Conservation (phyloP, 2,113 vertebrate species). For the Eptesicus fuscus region DNA sequence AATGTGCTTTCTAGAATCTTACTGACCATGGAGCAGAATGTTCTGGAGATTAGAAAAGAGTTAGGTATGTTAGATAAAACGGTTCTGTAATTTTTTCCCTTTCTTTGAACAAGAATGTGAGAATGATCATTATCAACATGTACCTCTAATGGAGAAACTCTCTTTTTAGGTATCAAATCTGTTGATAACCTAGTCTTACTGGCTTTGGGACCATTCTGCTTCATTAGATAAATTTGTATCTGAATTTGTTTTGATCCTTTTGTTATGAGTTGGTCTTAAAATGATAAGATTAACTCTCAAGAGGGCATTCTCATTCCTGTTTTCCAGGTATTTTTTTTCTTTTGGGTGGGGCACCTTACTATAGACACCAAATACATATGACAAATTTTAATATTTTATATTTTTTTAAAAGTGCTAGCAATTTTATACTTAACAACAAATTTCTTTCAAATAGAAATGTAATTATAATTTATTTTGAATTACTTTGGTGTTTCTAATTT, state of each 20-base stretch:
- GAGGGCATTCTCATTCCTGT: background rate
- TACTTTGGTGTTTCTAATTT: background rate
- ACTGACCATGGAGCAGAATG: background rate
- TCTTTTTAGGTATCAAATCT: background rate
- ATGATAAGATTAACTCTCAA: background rate
- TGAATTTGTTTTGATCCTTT: background rate
- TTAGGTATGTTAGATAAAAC: background rate
- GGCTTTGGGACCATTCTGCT: background rate
- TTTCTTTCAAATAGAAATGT: background rate
- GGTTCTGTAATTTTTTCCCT: background rate
- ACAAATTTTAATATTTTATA: background rate
- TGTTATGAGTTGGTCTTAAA: background rate
- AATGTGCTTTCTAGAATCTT: background rate
- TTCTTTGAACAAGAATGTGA: background rate
- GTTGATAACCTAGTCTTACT: background rate
- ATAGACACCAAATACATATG: background rate
- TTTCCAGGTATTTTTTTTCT: background rate
- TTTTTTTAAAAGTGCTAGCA: background rate
- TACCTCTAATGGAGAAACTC: background rate
- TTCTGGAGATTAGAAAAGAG: background rate
- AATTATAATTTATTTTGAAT: background rate
- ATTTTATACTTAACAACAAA: background rate
- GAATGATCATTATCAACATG: background rate
- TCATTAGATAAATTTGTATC: background rate
- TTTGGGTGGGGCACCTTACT: background rate